A percentile compares a stretch with the other conserved stretches of the same genome.
These are phyloP conservation scores for Lepus townsendii DNA, from an alignment of 2,797 vertebrate genomes.

Conservation along the genomic window DNA sequence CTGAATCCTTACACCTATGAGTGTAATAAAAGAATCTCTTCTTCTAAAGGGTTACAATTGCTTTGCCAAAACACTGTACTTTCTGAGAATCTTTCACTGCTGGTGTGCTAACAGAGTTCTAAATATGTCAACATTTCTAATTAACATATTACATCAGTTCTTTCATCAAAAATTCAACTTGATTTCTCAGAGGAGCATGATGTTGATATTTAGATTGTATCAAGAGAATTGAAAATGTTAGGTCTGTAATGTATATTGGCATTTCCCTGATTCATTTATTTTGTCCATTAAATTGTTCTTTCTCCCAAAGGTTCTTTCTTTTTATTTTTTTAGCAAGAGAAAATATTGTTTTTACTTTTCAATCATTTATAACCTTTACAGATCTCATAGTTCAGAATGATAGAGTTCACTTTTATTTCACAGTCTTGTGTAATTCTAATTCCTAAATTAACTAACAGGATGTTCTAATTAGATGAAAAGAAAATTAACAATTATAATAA, in stretches of 20 bases:
- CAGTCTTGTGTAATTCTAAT: neutral
- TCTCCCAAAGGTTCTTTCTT: neutral
- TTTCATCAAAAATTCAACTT: constrained; percentile 57
- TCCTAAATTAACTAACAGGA: neutral
- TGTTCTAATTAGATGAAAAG: constrained; percentile 42
- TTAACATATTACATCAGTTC: constrained; percentile 4
- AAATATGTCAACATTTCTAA: neutral
- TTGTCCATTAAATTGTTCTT: constrained; percentile 49
- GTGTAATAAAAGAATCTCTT: neutral
- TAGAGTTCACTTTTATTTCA: constrained; percentile 30
- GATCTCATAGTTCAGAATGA: constrained; percentile 33
- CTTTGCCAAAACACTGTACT: neutral
- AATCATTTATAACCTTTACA: constrained; percentile 47
- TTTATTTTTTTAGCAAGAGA: neutral
- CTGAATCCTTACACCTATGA: neutral
- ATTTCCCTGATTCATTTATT: constrained; percentile 67
- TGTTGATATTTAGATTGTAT: constrained; percentile 20
- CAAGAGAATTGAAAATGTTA: constrained; percentile 25
- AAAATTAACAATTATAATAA: neutral
- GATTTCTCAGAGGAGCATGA: constrained; percentile 58
- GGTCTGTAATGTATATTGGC: neutral
- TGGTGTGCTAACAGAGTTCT: neutral
- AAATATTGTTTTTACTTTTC: constrained; percentile 6
- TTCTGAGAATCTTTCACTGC: neutral
- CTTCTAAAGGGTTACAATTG: neutral